Evolutionary conservation across 2,797 vertebrate species (phyloP).

Genomic region (Thamnophis elegans): DNA sequence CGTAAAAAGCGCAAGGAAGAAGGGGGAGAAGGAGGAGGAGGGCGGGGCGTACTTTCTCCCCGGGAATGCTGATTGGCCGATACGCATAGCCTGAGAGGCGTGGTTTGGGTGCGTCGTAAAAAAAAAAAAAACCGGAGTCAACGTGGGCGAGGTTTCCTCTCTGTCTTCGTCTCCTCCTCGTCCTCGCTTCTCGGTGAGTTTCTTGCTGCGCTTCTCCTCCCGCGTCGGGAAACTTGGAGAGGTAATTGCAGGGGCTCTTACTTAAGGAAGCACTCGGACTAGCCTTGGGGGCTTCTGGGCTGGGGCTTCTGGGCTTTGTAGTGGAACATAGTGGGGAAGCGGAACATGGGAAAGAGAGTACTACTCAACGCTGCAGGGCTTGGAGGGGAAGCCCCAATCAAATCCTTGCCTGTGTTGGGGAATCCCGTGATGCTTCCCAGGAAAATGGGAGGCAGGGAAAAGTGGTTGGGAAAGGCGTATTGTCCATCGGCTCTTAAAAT

Average conservation of each 20-base stretch:
- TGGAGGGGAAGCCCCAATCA: neutral
- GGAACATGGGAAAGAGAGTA: neutral
- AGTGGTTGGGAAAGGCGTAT: neutral
- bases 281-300: neutral
- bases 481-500: neutral
- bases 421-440: neutral
- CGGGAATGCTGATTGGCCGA: neutral
- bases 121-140: neutral
- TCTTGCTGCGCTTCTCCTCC: neutral
- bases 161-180: neutral
- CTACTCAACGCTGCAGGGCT: neutral
- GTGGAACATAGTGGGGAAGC: neutral
- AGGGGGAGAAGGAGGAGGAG: too few species aligned
- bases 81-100: neutral
- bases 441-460: neutral
- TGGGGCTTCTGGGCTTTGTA: neutral
- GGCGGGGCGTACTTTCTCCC: too few species aligned
- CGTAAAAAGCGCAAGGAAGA: too few species aligned
- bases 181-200: neutral
- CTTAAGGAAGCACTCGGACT: too few species aligned
- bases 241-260: too few species aligned
- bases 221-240: too few species aligned
- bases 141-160: rapidly evolving
- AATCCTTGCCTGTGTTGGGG: neutral
- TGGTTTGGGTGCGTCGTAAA: neutral